Percentiles rank a stretch among this genome's conserved stretches.
Evolutionary conservation across 2,888 invertebrate genomes (phyloP).

Genomic region (Pseudococcus viburni): DNA sequence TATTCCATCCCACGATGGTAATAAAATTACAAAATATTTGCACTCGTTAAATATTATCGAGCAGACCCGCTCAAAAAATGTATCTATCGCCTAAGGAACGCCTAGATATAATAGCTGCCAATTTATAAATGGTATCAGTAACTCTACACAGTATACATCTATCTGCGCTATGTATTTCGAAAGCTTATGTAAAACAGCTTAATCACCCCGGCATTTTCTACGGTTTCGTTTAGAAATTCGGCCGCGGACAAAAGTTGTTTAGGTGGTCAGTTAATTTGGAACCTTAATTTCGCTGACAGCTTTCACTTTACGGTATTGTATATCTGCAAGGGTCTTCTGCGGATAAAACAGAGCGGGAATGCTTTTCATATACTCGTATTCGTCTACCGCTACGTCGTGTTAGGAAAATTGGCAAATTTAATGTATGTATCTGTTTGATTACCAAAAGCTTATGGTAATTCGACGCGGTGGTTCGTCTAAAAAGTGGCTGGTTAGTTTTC

Average conservation of each 20-base stretch:
- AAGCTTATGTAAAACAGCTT: slow-evolving; percentile 26
- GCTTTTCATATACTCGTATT: slow-evolving; percentile 5
- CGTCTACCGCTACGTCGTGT: neutral
- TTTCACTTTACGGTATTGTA: neutral
- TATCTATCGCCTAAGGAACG: neutral
- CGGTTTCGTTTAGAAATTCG: slow-evolving; percentile 2
- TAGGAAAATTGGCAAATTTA: neutral
- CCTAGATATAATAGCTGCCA: neutral
- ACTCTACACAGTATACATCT: neutral
- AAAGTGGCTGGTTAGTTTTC: neutral
- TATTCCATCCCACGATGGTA: too few relatives aligned
- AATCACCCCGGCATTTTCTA: neutral
- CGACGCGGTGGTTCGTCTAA: neutral
- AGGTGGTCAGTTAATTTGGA: slow-evolving; percentile 42
- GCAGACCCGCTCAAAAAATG: neutral
- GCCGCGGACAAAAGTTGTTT: slow-evolving; percentile 3
- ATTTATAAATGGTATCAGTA: slow-evolving; percentile 20
- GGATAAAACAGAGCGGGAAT: neutral
- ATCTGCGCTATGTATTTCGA: neutral
- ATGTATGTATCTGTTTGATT: neutral
- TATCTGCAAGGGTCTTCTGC: neutral
- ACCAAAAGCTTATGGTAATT: neutral
- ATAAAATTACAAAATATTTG: neutral
- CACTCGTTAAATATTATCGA: neutral
- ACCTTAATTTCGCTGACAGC: slow-evolving; percentile 12